phyloP scores from a whole-genome alignment of 1,140 invertebrate genomes.

The Drosophila sproati region DNA sequence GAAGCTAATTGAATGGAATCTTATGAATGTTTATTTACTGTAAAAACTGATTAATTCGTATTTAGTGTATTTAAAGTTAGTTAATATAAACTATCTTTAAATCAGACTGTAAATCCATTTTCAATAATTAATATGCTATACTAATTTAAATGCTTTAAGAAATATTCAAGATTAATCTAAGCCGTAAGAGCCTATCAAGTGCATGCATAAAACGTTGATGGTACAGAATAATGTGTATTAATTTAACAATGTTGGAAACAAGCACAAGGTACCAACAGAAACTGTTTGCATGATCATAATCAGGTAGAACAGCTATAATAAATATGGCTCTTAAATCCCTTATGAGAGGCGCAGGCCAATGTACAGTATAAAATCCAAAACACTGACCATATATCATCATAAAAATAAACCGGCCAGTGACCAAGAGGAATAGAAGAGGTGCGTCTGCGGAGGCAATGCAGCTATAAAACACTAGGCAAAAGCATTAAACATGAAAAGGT shows the following conservation, averaged over 20 bases:
- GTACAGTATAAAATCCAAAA: slow-evolving; percentile 41
- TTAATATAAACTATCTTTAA: too few relatives aligned
- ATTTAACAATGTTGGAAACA: slow-evolving; percentile 1
- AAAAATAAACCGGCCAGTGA: slow-evolving; percentile 64
- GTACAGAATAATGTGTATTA: not conserved
- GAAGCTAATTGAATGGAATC: too few relatives aligned
- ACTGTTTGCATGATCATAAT: slow-evolving; percentile 27
- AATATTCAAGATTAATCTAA: not conserved
- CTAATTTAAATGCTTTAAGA: too few relatives aligned
- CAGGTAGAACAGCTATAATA: slow-evolving; percentile 58
- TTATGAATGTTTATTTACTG: too few relatives aligned
- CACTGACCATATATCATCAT: slow-evolving; percentile 73
- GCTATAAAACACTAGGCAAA: slow-evolving; percentile 60
- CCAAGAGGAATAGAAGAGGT: slow-evolving; percentile 24
- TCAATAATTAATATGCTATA: not conserved
- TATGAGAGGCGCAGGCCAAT: slow-evolving; percentile 50
- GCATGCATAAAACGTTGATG: not conserved
- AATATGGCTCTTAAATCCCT: slow-evolving; percentile 69
- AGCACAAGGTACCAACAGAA: not conserved
- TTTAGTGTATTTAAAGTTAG: too few relatives aligned
- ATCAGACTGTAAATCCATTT: too few relatives aligned
- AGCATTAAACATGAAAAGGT: slow-evolving; percentile 63
- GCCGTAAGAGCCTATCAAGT: not conserved
- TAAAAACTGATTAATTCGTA: too few relatives aligned
- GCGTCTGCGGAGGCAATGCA: slow-evolving; percentile 21